These are phyloP conservation scores for Acronicta alni DNA, from an alignment of 2,888 invertebrate species.

Conservation along the genomic window DNA sequence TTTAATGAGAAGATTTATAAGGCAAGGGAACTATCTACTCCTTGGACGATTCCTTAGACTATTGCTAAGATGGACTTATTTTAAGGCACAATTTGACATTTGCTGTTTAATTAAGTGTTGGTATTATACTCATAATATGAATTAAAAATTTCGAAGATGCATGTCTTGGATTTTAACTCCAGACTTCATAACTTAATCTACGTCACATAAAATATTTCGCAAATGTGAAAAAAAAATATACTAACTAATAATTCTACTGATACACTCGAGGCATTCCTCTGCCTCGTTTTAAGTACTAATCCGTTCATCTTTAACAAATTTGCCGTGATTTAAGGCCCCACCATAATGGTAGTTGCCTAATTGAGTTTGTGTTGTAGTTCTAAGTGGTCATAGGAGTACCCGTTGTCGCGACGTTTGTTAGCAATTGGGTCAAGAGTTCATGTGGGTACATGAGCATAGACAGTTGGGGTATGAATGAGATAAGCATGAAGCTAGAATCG, in stretches of 20 bases:
- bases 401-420: constrained; percentile 46
- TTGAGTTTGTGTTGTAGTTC: constrained; percentile 60
- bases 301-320: constrained; percentile 28
- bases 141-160: too few species aligned
- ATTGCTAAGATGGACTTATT: too few species aligned
- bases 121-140: too few species aligned
- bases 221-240: background rate
- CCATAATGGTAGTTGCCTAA: constrained; percentile 50
- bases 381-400: constrained; percentile 55
- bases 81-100: too few species aligned
- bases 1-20: constrained; percentile 1
- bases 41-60: too few species aligned
- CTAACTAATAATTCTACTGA: background rate
- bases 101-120: too few species aligned
- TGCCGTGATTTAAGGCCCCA: constrained; percentile 28
- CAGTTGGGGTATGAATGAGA: constrained; percentile 20
- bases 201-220: too few species aligned
- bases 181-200: too few species aligned
- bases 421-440: constrained; percentile 58
- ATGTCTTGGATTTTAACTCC: too few species aligned
- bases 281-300: constrained; percentile 19
- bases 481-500: background rate
- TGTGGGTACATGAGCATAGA: constrained; percentile 20
- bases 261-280: background rate
- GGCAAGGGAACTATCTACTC: too few species aligned